These are phyloP conservation scores for Coilia nasus DNA, from an alignment of 2,797 vertebrate genomes.

Conservation along the genomic window DNA sequence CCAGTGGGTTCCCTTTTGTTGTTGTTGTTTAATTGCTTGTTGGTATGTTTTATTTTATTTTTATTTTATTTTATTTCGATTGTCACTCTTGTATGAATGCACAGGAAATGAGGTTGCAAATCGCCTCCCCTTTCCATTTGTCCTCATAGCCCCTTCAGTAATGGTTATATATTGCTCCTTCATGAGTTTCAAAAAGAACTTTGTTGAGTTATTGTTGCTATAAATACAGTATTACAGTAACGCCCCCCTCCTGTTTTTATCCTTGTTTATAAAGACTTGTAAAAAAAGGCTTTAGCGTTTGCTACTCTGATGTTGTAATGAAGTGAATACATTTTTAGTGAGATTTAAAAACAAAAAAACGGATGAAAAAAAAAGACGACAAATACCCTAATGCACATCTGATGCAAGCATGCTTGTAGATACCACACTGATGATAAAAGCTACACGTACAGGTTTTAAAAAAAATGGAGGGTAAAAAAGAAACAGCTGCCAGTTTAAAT, in stretches of 20 bases:
- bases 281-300: conserved; percentile 64
- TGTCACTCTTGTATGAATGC: conserved; percentile 38
- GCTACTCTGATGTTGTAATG: conserved; percentile 63
- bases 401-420: conserved; percentile 65
- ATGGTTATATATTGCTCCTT: conserved; percentile 80
- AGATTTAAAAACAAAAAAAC: conserved; percentile 46
- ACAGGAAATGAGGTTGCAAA: conserved; percentile 49
- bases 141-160: conserved; percentile 41
- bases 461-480: conserved; percentile 36
- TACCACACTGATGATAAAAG: conserved; percentile 52
- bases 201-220: conserved; percentile 85
- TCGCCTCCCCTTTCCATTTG: conserved; percentile 46
- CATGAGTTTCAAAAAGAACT: conserved; percentile 81
- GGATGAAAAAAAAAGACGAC: conserved; percentile 34
- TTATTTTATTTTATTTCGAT: conserved; percentile 1
- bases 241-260: conserved; percentile 53
- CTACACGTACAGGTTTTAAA: conserved; percentile 39
- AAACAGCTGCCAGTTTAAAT: conserved; percentile 56
- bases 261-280: conserved; percentile 62
- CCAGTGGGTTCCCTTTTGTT: conserved; percentile 48
- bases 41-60: conserved; percentile 30
- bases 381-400: conserved; percentile 58
- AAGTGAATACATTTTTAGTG: conserved; percentile 65
- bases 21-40: conserved; percentile 41
- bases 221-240: conserved; percentile 83